Evolutionary conservation across 1,140 invertebrate genomes (phyloP), one percentile per base, ranked within the genome.

Genomic region (Thrips palmi): DNA sequence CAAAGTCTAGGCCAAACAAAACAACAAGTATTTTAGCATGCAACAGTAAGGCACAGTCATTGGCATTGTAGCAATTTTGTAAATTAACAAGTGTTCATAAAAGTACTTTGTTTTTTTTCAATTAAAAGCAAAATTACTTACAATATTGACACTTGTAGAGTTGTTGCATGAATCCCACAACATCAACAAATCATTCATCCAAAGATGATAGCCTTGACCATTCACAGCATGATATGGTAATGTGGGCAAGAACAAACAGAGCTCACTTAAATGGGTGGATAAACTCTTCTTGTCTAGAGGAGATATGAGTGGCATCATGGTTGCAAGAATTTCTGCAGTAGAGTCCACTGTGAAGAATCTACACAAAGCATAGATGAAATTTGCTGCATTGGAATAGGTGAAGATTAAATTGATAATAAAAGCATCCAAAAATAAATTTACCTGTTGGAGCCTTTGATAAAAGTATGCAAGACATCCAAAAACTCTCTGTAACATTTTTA

Each of bases 311-410:
- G 87, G 86, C 36, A 77, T 62, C 48, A 84, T 69, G 57, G 85
- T 76, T 44, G 82, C 80, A 37, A 94, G 54, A 49, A 96, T 89
- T 60, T 94, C 88, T 57, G 76, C 68, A 0, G 86, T 91, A 1
- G 86, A 72, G 14, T 59, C 56, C 14, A 68, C 48, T 4, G 73
- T 64, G 50, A 88, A 88, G 56, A 84, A 88, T 24, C 74, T 81
- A 51, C 27, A 54, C 50, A 39, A n/a, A 23, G n/a, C n/a, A n/a
- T n/a, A n/a, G n/a, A n/a, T n/a, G n/a, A n/a, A n/a, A n/a, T 30
- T 24, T n/a, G n/a, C n/a, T n/a, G n/a, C n/a, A n/a, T n/a, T n/a
- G n/a, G n/a, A n/a, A n/a, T n/a, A n/a, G 20, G 38, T 41, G 14
- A 32, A 35, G 19, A 32, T 4, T 19, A 35, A 15, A 38, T 35